Evolutionary conservation across 2,113 vertebrate genomes (phyloP).

Genomic region (Serinus canaria): DNA sequence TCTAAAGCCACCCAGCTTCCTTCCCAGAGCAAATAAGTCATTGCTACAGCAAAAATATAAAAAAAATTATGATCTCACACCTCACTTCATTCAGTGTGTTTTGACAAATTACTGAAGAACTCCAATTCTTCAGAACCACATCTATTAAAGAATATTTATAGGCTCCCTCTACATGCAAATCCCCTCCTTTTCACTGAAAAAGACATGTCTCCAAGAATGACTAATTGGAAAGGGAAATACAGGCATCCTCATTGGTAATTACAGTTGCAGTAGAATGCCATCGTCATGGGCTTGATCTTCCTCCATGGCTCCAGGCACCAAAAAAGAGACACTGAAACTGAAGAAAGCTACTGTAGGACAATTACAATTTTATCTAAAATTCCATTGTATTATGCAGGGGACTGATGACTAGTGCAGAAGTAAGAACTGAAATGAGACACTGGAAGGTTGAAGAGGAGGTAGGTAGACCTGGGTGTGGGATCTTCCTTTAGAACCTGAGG

Average conservation of each 20-base stretch:
- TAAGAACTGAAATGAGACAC: not conserved
- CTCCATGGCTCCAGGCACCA: not conserved
- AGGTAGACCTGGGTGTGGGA: not conserved
- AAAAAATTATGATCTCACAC: not conserved
- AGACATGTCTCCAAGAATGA: not conserved
- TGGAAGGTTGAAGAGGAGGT: not conserved
- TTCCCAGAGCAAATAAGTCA: not conserved
- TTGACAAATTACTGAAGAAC: conserved; percentile 34
- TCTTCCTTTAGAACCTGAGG: not conserved
- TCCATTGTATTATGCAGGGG: not conserved
- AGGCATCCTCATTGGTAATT: not conserved
- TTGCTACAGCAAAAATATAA: not conserved
- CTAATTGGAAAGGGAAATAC: not conserved
- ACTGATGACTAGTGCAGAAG: not conserved
- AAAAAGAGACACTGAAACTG: not conserved
- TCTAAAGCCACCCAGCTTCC: not conserved
- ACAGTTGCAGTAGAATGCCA: not conserved
- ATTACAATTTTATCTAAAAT: not conserved
- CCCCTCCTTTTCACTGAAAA: not conserved
- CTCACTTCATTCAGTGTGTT: not conserved
- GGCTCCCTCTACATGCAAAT: not conserved
- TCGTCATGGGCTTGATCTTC: not conserved
- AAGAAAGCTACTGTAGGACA: not conserved
- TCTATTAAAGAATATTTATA: conserved; percentile 29
- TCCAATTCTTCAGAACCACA: not conserved